Conservation (phyloP, 37 sponge, comb jelly and placozoan genomes). For the Dysidea cf. avara region DNA sequence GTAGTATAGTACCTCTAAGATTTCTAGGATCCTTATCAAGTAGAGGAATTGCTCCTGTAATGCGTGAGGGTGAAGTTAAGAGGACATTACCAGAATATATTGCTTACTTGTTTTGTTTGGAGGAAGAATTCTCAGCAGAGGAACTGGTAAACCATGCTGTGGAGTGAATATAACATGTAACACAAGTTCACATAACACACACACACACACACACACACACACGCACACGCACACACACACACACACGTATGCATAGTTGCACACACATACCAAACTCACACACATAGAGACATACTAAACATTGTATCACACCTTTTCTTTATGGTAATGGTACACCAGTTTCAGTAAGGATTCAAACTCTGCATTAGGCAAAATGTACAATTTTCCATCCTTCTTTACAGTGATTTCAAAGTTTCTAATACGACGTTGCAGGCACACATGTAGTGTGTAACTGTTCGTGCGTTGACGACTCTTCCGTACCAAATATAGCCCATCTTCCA, state of each 20-base stretch:
- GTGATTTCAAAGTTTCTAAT: conserved; percentile 28
- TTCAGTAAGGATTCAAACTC: background rate
- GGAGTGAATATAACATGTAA: background rate
- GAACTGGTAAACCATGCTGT: conserved; percentile 51
- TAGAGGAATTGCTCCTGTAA: background rate
- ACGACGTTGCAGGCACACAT: conserved; percentile 16
- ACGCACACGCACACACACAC: background rate
- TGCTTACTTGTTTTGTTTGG: conserved; percentile 12
- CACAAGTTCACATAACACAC: background rate
- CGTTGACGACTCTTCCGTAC: conserved; percentile 58
- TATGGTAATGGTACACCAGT: too few species aligned
- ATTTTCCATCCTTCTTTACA: background rate
- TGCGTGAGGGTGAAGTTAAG: background rate
- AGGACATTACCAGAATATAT: background rate
- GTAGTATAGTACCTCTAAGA: too few species aligned
- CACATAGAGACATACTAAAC: too few species aligned
- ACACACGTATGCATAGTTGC: too few species aligned
- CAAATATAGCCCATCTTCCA: conserved; percentile 35
- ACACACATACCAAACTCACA: too few species aligned
- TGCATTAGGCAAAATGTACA: background rate
- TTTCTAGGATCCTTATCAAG: background rate
- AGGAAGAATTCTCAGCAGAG: conserved; percentile 23
- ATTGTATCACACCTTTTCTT: too few species aligned
- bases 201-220: background rate
- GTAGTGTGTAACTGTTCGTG: conserved; percentile 37